Evolutionary conservation across 2,797 vertebrate genomes (phyloP), one percentile per base, ranked within the genome.

Genomic region (Coreius guichenoti): DNA sequence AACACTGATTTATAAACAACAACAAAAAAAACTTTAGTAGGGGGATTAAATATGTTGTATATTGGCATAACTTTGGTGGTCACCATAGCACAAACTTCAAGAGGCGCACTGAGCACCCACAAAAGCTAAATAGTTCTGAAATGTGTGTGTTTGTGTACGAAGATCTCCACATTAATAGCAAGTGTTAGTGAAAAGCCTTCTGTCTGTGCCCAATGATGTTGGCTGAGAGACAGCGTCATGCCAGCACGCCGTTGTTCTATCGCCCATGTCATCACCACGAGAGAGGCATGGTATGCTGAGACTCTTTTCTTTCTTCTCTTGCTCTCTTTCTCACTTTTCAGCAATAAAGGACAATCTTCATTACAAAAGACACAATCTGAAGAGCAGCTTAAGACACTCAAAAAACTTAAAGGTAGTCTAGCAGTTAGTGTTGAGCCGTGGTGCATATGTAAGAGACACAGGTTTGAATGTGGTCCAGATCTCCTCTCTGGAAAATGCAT

Each of bases 211-310:
- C 89, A 72, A 70, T 81, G 81, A 78, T 19, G 7, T 8, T 31
- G 73, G 75, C 88, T 74, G 85, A 81, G 70, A 86, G 87, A 92
- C 82, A 89, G 89, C 89, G 87, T 92, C 14, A 39, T 95, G 94
- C 95, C 95, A 96, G 94, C 90, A 90, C 49, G 89, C 91, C 94
- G 92, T 95, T 95, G 95, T 95, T 94, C 84, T 86, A 84, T 91
- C 92, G 92, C 93, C 93, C 93, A 95, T 95, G 95, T 94, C 91
- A 96, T 92, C 92, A 92, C 93, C 94, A 94, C 91, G 94, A 96
- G 94, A 94, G 91, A 90, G 23, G 87, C 88, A 90, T 94, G 95
- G 95, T 94, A 96, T 97, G 95, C 94, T 91, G 92, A 93, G 93
- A 95, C 94, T 90, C 89, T 90, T 86, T 83, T 90, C 90, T 92